Conservation (phyloP, 2,888 invertebrate genomes). For the Argyra leucocephala region DNA sequence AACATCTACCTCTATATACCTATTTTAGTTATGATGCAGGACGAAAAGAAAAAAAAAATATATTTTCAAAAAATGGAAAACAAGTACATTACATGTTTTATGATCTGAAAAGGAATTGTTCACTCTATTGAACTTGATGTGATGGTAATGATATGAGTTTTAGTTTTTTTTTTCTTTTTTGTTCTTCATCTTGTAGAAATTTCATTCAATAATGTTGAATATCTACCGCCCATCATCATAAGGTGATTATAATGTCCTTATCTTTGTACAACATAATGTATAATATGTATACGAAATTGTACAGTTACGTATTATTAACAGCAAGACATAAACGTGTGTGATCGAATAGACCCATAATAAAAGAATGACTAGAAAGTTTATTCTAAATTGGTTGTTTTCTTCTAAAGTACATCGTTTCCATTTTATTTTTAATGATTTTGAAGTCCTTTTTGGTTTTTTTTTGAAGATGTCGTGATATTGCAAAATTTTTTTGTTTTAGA, state of each 20-base stretch:
- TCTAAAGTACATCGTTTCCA: neutral
- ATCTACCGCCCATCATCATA: neutral
- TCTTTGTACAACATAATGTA: neutral
- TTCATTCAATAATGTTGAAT: neutral
- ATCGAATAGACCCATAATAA: too few species aligned
- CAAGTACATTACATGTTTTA: neutral
- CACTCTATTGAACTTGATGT: conserved; percentile 6
- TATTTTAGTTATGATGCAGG: too few species aligned
- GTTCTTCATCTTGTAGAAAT: neutral
- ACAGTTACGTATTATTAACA: neutral
- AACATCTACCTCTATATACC: too few species aligned
- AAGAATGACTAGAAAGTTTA: neutral
- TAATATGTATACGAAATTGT: too few species aligned
- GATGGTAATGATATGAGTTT: neutral
- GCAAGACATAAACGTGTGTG: neutral
- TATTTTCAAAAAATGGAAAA: too few species aligned
- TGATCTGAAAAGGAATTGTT: conserved; percentile 3
- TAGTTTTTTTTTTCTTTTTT: neutral
- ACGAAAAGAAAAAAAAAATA: too few species aligned
- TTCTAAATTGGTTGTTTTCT: neutral
- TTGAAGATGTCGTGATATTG: neutral
- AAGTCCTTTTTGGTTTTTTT: neutral
- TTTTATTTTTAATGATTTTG: neutral
- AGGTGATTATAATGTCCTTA: neutral
- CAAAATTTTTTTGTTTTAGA: too few species aligned